Conservation (phyloP, 1,140 invertebrate genomes). For the Eriosoma lanigerum region DNA sequence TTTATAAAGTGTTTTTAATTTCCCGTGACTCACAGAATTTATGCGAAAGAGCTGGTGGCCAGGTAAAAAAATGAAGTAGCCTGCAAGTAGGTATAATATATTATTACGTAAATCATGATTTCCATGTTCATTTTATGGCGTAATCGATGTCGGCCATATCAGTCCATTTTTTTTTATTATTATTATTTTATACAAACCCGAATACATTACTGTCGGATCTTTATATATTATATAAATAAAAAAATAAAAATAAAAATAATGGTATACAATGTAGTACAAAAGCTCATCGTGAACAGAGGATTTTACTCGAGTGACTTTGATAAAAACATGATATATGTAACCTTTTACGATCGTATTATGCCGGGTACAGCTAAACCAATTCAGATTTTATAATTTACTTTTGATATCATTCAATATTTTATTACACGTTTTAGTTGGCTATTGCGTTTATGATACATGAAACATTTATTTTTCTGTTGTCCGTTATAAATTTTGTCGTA, state of each 20-base stretch:
- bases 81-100: no score
- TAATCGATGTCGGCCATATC: conserved; percentile 37
- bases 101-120: neutral
- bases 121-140: neutral
- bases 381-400: neutral
- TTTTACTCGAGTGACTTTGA: conserved; percentile 21
- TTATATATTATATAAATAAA: conserved; percentile 9
- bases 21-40: conserved; percentile 28
- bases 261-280: no score
- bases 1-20: neutral
- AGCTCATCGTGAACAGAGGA: conserved; percentile 7
- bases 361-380: neutral
- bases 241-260: no score
- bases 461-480: no score
- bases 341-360: neutral
- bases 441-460: no score
- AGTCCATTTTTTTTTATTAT: conserved; percentile 14
- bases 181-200: conserved; percentile 11
- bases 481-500: no score
- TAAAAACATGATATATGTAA: conserved; percentile 2
- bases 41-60: neutral
- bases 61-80: no score
- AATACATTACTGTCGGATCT: conserved; percentile 9
- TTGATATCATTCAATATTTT: no score
- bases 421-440: no score